phyloP scores from a whole-genome alignment of 2,797 vertebrate genomes.

The Anableps anableps region DNA sequence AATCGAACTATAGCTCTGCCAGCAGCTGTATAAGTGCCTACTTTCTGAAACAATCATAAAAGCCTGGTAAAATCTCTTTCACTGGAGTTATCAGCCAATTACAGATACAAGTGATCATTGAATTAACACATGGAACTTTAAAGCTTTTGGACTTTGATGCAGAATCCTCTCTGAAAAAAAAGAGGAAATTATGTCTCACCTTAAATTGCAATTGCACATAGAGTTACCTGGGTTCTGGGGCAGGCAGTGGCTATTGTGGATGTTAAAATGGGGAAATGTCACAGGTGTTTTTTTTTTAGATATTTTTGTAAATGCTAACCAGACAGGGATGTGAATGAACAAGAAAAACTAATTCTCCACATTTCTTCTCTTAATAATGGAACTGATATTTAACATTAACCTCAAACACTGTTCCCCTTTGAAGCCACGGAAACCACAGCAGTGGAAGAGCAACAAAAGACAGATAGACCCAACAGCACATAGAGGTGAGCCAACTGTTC shows the following conservation, averaged over 20 bases:
- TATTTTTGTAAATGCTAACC: slow-evolving; percentile 51
- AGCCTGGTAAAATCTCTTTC: slow-evolving; percentile 75
- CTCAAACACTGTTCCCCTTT: slow-evolving; percentile 62
- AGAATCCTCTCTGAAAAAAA: slow-evolving; percentile 67
- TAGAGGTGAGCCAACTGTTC: slow-evolving; percentile 81
- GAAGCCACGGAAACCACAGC: slow-evolving; percentile 63
- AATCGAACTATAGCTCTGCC: slow-evolving; percentile 70
- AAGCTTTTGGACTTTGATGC: slow-evolving; percentile 81
- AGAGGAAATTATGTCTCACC: slow-evolving; percentile 69
- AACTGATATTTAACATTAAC: slow-evolving; percentile 70
- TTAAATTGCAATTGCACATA: slow-evolving; percentile 75
- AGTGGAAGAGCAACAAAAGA: slow-evolving; percentile 72
- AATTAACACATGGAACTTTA: slow-evolving; percentile 81
- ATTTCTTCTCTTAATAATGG: slow-evolving; percentile 52
- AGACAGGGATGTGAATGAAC: slow-evolving; percentile 49
- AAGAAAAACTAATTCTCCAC: slow-evolving; percentile 42
- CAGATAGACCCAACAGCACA: slow-evolving; percentile 70
- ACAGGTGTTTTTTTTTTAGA: slow-evolving; percentile 20
- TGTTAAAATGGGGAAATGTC: slow-evolving; percentile 66
- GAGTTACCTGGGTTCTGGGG: slow-evolving; percentile 59
- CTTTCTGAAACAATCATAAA: slow-evolving; percentile 76
- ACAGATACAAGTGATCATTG: slow-evolving; percentile 81
- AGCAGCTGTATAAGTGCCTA: slow-evolving; percentile 69
- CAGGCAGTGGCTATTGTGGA: slow-evolving; percentile 70
- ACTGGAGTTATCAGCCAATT: slow-evolving; percentile 74